These are phyloP conservation scores for Lysandra coridon DNA, from an alignment of 2,888 invertebrate species.

Conservation along the genomic window DNA sequence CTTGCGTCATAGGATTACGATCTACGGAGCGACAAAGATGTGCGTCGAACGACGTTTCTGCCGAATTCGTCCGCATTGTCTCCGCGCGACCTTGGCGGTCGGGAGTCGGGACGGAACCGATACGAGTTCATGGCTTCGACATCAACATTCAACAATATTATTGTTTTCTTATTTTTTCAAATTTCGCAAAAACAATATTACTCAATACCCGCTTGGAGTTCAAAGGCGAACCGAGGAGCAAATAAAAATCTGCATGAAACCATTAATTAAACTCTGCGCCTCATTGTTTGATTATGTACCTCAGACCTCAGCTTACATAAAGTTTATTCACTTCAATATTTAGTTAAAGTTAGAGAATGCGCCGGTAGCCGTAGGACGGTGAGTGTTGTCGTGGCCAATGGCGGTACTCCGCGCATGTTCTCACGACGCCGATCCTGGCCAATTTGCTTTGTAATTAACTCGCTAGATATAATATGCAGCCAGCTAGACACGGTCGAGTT, in stretches of 20 bases:
- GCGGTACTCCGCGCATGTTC: not conserved
- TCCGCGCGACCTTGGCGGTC: not conserved
- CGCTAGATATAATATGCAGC: not conserved
- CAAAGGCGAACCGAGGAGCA: too few species aligned
- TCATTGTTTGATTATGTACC: too few species aligned
- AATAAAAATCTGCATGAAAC: too few species aligned
- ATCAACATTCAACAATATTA: not conserved
- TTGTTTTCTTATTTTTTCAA: not conserved
- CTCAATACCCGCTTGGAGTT: too few species aligned
- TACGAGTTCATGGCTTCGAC: not conserved
- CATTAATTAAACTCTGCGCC: too few species aligned
- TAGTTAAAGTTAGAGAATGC: not conserved
- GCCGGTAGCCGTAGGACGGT: not conserved
- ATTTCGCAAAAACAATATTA: not conserved
- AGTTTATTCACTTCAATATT: too few species aligned
- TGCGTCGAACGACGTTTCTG: not conserved
- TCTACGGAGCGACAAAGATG: not conserved
- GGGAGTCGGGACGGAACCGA: not conserved
- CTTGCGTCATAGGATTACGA: conserved; percentile 19
- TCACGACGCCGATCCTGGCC: not conserved
- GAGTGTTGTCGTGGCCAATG: not conserved
- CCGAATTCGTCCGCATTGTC: conserved; percentile 16
- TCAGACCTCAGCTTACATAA: too few species aligned
- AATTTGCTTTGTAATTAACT: conserved; percentile 3
- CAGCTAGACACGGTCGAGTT: not conserved